Conservation (phyloP, 2,113 vertebrate species). For the Glaucidium brasilianum region DNA sequence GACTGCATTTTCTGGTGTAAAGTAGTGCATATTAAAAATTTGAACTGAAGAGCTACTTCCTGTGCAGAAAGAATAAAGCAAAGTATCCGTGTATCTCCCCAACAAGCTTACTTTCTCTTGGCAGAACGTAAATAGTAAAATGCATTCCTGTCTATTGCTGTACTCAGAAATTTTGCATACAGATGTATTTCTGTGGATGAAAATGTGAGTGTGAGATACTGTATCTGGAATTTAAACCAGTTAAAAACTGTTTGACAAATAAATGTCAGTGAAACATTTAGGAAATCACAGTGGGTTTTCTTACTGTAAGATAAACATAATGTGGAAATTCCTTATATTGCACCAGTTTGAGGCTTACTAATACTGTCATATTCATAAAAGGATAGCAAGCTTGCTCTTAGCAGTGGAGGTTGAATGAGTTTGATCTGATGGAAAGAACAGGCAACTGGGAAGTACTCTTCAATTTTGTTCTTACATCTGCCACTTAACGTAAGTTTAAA, state of each 20-base stretch:
- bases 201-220: neutral
- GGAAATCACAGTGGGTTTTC: neutral
- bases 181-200: neutral
- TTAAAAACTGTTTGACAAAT: neutral
- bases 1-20: neutral
- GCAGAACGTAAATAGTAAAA: neutral
- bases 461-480: neutral
- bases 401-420: neutral
- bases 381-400: neutral
- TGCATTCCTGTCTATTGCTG: rapidly evolving
- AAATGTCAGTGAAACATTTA: neutral
- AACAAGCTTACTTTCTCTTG: neutral
- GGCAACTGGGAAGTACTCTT: neutral
- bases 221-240: neutral
- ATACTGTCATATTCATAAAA: neutral
- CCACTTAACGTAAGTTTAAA: neutral
- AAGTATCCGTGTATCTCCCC: neutral
- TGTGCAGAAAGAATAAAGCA: neutral
- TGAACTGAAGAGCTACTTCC: neutral
- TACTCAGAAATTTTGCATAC: neutral
- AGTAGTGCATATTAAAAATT: neutral
- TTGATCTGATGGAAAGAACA: neutral
- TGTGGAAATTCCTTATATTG: neutral
- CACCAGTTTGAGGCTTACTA: neutral
- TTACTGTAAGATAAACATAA: neutral